Percentiles rank a stretch among this genome's conserved stretches.
phyloP scores from a whole-genome alignment of 1,140 invertebrate species.

The Trissolcus basalis region DNA sequence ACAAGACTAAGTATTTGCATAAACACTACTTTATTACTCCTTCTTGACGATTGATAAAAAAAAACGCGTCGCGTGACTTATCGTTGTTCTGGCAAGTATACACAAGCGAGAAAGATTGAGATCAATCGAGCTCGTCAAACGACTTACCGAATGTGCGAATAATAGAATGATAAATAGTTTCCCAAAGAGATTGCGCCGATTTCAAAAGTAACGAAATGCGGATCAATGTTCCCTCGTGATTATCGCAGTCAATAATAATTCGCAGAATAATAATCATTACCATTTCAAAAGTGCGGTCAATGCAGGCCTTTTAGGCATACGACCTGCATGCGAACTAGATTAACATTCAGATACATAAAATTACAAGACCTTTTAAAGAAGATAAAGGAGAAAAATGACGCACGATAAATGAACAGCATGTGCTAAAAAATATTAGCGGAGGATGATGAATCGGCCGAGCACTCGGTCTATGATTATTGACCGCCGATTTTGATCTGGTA shows the following conservation, averaged over 20 bases:
- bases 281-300: too few species aligned
- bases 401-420: background rate
- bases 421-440: too few species aligned
- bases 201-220: too few species aligned
- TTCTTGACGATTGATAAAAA: constrained; percentile 8
- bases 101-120: constrained; percentile 30
- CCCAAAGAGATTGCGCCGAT: constrained; percentile 10
- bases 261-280: too few species aligned
- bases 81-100: constrained; percentile 12
- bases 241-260: too few species aligned
- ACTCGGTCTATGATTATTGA: too few species aligned
- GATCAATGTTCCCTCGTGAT: too few species aligned
- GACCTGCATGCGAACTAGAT: constrained; percentile 27
- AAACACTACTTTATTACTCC: constrained; percentile 8
- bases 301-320: background rate
- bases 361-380: constrained; percentile 20
- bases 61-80: constrained; percentile 41
- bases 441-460: too few species aligned
- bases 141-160: constrained; percentile 36
- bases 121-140: constrained; percentile 39
- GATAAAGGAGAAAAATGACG: constrained; percentile 16
- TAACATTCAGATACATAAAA: constrained; percentile 40
- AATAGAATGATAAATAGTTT: constrained; percentile 38
- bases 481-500: too few species aligned
- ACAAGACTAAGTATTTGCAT: constrained; percentile 2